Conservation (phyloP, 2,888 invertebrate species). For the Tetrapedia diversipes region DNA sequence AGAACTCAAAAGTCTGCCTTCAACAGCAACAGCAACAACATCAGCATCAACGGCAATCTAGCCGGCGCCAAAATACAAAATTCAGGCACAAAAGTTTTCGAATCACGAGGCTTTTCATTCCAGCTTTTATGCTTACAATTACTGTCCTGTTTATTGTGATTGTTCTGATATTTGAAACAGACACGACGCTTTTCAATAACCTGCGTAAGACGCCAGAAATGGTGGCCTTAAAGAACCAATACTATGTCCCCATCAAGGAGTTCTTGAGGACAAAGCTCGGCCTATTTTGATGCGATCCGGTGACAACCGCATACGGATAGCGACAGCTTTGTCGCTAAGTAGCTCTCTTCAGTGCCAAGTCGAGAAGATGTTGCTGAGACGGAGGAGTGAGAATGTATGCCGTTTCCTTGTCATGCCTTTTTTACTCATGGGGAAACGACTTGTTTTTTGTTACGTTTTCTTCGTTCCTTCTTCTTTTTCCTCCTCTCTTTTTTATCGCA, state of each 20-base stretch:
- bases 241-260: conserved; percentile 93
- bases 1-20: conserved; percentile 77
- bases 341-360: conserved; percentile 73
- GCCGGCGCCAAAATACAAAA: conserved; percentile 64
- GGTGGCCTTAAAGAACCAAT: conserved; percentile 88
- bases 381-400: conserved; percentile 38
- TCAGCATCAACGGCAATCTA: conserved; percentile 53
- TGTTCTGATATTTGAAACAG: conserved; percentile 90
- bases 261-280: conserved; percentile 87
- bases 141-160: conserved; percentile 88
- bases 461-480: background rate
- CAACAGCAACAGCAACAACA: conserved; percentile 55
- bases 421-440: background rate
- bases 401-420: conserved; percentile 26
- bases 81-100: conserved; percentile 78
- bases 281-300: conserved; percentile 85
- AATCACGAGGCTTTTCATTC: conserved; percentile 89
- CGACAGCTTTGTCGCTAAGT: conserved; percentile 62
- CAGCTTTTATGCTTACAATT: conserved; percentile 90
- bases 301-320: conserved; percentile 58
- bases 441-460: conserved; percentile 1
- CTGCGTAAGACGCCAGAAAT: conserved; percentile 91
- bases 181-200: conserved; percentile 88
- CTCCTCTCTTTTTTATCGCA: background rate
- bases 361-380: conserved; percentile 52